Base-by-base conservation (phyloP, 2,113 vertebrate genomes). In the Rhadina sibilatrix region DNA sequence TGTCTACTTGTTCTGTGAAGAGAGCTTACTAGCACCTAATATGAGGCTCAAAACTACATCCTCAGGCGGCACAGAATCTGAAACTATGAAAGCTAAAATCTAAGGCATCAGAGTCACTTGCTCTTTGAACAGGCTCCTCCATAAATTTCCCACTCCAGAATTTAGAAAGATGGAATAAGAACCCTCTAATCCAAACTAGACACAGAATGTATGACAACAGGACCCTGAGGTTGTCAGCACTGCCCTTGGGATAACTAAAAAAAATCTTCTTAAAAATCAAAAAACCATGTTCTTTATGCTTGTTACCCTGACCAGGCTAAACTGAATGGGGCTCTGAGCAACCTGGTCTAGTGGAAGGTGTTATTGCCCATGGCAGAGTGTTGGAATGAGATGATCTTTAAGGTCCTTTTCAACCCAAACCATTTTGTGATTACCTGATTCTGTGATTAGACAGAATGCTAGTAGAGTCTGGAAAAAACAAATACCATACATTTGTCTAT, bases 201-300 rank as follows among this genome's bases (percentile, higher is more conserved):
- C 44, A 69, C 24, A 50, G 25, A 57, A 54, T 19, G 19, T 71
- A 47, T 68, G n/a, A 38, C 44, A 75, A 27, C 16, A 40, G 18
- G 7, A 16, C 35, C 13, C 14, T 35, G 38, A 47, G n/a, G 14
- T 19, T 40, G n/a, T 40, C 21, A 47, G 24, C 17, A 31, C 4
- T n/a, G 11, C 25, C 4, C 54, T 68, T 0, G 0, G 16, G 40
- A 61, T 27, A 68, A 54, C n/a, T 40, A 35, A 76, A n/a, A n/a
- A 61, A 40, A 3, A 15, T 21, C 11, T 37, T 20, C 6, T 40
- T 47, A 35, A 83, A 75, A 23, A 33, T 46, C 20, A 40, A 6
- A 31, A 83, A 68, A 35, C 0, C 16, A 68, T 53, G 5, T n/a
- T 68, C 28, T 75, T 68, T 40, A 7, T 75, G 15, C 24, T 12